Percentiles rank a stretch among this genome's conserved stretches.
These are phyloP conservation scores for Ptychobarbus kaznakovi DNA, from an alignment of 2,797 vertebrate genomes.

Conservation along the genomic window DNA sequence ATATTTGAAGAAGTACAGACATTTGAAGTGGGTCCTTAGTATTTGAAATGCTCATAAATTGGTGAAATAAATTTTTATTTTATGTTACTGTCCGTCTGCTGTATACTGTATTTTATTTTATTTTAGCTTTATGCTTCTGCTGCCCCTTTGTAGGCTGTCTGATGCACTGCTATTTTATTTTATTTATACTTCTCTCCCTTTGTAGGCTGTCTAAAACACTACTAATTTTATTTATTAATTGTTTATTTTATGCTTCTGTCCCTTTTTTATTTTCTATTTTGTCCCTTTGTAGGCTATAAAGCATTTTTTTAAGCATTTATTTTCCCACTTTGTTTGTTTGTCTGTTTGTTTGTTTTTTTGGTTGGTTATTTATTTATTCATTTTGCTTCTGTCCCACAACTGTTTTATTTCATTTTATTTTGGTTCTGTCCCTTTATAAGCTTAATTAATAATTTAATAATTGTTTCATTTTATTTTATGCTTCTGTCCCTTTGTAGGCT, in stretches of 20 bases:
- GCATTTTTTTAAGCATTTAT: not conserved
- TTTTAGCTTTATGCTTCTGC: too few relatives aligned
- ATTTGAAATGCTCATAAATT: not conserved
- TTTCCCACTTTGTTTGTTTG: too few relatives aligned
- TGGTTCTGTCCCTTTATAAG: too few relatives aligned
- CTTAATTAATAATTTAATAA: too few relatives aligned
- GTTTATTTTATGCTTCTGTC: not conserved
- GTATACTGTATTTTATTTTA: not conserved
- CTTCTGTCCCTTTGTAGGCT: not conserved
- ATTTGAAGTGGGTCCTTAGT: not conserved
- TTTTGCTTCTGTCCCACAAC: not conserved
- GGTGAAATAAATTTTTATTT: not conserved
- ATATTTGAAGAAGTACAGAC: not conserved
- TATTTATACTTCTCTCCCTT: not conserved
- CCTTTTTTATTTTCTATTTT: not conserved
- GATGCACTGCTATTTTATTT: not conserved
- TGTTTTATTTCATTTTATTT: not conserved
- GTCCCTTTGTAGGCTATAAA: not conserved
- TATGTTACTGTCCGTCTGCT: not conserved
- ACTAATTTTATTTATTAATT: not conserved
- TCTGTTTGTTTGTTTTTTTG: too few relatives aligned
- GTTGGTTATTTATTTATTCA: not conserved
- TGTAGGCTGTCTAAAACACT: not conserved
- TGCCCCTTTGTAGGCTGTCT: not conserved
- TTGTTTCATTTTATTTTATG: not conserved